Percentiles rank a stretch among this genome's conserved stretches.
Conservation (phyloP, 1,140 invertebrate species). For the Eciton burchellii region DNA sequence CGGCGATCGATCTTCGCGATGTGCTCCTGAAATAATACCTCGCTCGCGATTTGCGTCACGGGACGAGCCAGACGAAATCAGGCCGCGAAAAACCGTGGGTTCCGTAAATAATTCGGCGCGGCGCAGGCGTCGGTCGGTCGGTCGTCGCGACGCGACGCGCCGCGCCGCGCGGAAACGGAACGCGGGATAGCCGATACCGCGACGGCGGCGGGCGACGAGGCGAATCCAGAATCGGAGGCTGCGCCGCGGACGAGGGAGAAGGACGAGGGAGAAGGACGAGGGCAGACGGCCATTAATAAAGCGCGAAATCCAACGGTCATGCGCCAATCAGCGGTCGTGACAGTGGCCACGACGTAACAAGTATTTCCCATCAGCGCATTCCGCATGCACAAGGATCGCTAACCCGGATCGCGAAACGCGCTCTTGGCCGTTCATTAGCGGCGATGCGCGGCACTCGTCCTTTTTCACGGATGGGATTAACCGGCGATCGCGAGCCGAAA, state of each 20-base stretch:
- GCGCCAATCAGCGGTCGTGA: slow-evolving; percentile 81
- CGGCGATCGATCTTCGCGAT: slow-evolving; percentile 52
- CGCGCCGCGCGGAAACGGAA: background rate
- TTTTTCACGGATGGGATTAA: slow-evolving; percentile 24
- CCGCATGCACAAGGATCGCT: slow-evolving; percentile 57
- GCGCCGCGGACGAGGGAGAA: slow-evolving; percentile 15
- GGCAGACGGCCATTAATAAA: slow-evolving; percentile 69
- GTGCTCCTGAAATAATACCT: slow-evolving; percentile 50
- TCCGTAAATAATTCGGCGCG: slow-evolving; percentile 60
- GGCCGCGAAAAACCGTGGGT: slow-evolving; percentile 29
- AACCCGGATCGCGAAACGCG: slow-evolving; percentile 37
- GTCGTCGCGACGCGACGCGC: background rate
- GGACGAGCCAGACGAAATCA: slow-evolving; percentile 10
- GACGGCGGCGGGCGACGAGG: background rate
- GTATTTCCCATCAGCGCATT: slow-evolving; percentile 82
- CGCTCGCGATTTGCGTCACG: slow-evolving; percentile 38
- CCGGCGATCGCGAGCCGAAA: background rate
- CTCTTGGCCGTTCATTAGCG: slow-evolving; percentile 59
- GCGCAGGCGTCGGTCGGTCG: slow-evolving; percentile 1
- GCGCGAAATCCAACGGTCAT: slow-evolving; percentile 67
- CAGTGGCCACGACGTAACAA: slow-evolving; percentile 80
- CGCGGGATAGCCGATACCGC: slow-evolving; percentile 15
- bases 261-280: slow-evolving; percentile 46
- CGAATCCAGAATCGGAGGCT: slow-evolving; percentile 31
- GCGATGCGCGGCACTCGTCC: slow-evolving; percentile 30